Percentiles rank a stretch among this genome's conserved stretches.
These are phyloP conservation scores for Epistrophella euchroma DNA, from an alignment of 2,888 invertebrate species.

Conservation along the genomic window DNA sequence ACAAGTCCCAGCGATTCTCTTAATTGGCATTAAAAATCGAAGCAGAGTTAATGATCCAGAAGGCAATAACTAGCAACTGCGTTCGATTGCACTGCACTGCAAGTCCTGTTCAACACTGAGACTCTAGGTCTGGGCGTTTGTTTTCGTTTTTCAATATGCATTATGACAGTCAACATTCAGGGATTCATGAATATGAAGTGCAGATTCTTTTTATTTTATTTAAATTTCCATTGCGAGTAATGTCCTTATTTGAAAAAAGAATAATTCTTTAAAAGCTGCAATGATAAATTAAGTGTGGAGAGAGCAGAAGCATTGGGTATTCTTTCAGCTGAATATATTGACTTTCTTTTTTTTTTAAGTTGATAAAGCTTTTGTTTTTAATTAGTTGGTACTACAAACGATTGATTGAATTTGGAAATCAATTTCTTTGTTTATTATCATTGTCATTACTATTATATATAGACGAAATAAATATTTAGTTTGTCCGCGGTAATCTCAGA, in stretches of 20 bases:
- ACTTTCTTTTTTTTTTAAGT: too few relatives aligned
- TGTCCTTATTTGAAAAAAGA: conserved; percentile 19
- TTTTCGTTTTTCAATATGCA: background rate
- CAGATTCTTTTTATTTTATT: conserved; percentile 9
- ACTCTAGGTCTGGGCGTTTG: background rate
- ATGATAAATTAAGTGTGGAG: background rate
- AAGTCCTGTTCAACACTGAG: background rate
- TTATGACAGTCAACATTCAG: background rate
- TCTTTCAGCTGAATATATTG: background rate
- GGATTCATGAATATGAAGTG: conserved; percentile 17
- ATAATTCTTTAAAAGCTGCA: conserved; percentile 12
- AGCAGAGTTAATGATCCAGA: conserved; percentile 51
- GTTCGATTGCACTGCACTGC: background rate
- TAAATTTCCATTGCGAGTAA: conserved; percentile 4
- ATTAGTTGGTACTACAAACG: background rate
- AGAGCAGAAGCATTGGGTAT: background rate
- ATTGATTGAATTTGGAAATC: background rate
- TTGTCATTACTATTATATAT: too few relatives aligned
- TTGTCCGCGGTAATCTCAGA: too few relatives aligned
- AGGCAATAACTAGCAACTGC: conserved; percentile 9
- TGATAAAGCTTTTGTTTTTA: background rate
- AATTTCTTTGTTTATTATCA: too few relatives aligned
- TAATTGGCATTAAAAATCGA: conserved; percentile 35
- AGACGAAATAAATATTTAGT: too few relatives aligned
- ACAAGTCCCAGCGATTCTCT: conserved; percentile 24